Evolutionary conservation across 1,140 invertebrate species (phyloP), one percentile per base, ranked within the genome.

Genomic region (Papilio xuthus): DNA sequence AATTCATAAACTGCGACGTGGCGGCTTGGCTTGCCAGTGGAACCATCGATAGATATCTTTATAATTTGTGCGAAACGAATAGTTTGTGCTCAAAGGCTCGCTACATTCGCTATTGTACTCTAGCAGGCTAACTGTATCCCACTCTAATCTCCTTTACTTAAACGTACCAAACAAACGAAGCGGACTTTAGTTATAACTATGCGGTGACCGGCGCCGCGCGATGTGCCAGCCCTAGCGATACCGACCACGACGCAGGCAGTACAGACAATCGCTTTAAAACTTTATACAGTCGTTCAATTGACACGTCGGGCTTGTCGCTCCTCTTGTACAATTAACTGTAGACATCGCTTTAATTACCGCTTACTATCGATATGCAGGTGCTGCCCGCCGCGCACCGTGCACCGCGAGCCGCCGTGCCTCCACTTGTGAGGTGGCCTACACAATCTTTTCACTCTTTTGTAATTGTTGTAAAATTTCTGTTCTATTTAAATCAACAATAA

Each of bases 261-360:
- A 63, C 15, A 89, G 87, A 87, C 86, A 89, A 88, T 83, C 79
- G 78, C 72, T 83, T 85, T 86, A 84, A 83, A 79, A 83, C 80
- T 87, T 85, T 92, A 88, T 90, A 91, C 89, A 92, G 80, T 88
- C 89, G 84, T 87, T 90, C 88, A 93, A 92, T 93, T 93, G 91
- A 93, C 90, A 90, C 90, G 79, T 93, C 88, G 92, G 90, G 90
- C 86, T 83, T 86, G 85, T 92, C 87, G 83, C 84, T 83, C 85
- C 86, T 90, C 87, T 90, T 90, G 87, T 93, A 92, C 89, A 92
- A 92, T 89, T 90, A 90, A 83, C 75, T 88, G 89, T 89, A 89
- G 82, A 84, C 85, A 87, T 82, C 69, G 78, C 78, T 86, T 85
- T 84, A 83, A 82, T 82, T 80, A 85, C 78, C 37, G 41, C 71